A percentile compares a stretch with the other conserved stretches of the same genome.
phyloP scores from a whole-genome alignment of 2,797 vertebrate species.

The Gambusia yucatana region DNA sequence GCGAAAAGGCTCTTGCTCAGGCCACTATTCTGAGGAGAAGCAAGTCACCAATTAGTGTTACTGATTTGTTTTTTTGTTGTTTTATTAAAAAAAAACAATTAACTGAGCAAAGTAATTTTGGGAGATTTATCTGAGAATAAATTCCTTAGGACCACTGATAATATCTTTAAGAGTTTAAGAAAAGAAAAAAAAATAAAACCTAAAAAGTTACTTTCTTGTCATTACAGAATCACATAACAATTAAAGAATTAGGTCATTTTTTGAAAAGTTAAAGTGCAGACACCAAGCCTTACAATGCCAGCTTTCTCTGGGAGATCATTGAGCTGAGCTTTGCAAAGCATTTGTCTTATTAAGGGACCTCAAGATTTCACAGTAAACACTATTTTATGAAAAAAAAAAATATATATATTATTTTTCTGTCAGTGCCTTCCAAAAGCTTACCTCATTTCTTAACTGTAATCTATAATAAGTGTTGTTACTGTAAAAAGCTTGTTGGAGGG shows the following conservation, averaged over 20 bases:
- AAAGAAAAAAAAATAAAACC: neutral
- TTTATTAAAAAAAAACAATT: conserved; percentile 2
- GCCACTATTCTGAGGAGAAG: neutral
- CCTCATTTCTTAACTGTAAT: conserved; percentile 2
- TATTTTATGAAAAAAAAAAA: no score
- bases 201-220: neutral
- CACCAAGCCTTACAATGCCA: conserved; percentile 4
- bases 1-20: neutral
- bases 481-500: neutral
- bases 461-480: neutral
- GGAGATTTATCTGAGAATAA: neutral
- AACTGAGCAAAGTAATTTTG: neutral
- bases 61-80: neutral
- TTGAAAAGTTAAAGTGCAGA: conserved; percentile 14
- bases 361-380: neutral
- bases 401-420: neutral
- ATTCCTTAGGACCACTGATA: neutral
- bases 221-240: conserved; percentile 1
- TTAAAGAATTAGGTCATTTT: neutral
- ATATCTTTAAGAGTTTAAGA: neutral
- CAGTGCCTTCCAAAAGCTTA: neutral
- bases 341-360: neutral
- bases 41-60: neutral
- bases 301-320: neutral
- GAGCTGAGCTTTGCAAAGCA: conserved; percentile 4